Base-by-base conservation (phyloP, 1,140 invertebrate species). In the Ceratina japonica region DNA sequence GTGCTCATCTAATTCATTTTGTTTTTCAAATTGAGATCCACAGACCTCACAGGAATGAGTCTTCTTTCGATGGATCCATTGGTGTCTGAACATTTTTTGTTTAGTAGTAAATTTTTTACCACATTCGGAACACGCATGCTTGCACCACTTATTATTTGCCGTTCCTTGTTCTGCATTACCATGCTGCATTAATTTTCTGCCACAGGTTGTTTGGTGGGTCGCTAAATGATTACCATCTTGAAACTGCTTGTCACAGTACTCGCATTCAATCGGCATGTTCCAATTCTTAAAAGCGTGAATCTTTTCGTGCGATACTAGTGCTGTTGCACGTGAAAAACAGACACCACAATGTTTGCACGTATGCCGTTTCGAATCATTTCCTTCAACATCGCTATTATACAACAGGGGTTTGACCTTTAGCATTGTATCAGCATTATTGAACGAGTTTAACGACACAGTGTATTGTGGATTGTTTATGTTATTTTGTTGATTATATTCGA, bases 51-150 rank as follows among this genome's bases (percentile, higher is more conserved):
- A 93, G 0, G 88, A 91, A 61, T 91, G 90, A 0, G 90, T 93
- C 66, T 93, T 93, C 37, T 93, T 93, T 0, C 93, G 86, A 51
- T 93, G 93, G n/a, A 93, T 93, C 93, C 93, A 93, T 62, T 93
- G 91, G 58, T 93, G 93, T 2, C 93, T 86, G 54, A 91, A 93
- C 91, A 93, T 92, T 75, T 93, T 93, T 72, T 93, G 93, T 74
- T 93, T 93, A 0, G 93, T 93, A 0, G 92, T 91, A 66, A 93
- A 93, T 49, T 92, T 91, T 72, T 93, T 93, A 0, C 91, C 90
- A 69, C 93, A 93, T 31, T 93, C 91, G 0, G 87, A 82, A 76
- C 93, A 93, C 0, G 89, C 87, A 61, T 93, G 92, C 71, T 93
- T 93, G 12, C 91, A 88, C 89, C 89, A 91, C 75, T 91, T 91